Conservation (phyloP, 2,797 vertebrate species). For the Chlorospingus semifuscus region DNA sequence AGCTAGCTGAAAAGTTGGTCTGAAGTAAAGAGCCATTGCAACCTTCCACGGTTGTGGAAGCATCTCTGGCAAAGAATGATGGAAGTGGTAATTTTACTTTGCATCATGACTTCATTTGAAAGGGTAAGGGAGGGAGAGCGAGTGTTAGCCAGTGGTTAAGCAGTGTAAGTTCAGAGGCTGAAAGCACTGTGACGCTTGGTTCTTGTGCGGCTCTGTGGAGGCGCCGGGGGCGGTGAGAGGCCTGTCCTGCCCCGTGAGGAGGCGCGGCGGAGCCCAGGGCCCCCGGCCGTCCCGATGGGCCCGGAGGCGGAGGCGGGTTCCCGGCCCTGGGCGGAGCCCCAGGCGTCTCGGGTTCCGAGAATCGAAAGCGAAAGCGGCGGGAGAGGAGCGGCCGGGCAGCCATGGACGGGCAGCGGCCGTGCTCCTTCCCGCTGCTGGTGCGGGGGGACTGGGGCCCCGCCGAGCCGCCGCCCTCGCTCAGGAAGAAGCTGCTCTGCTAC, state of each 20-base stretch:
- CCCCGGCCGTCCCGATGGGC: accelerated
- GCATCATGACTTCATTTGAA: accelerated
- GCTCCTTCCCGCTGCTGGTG: conserved; percentile 51
- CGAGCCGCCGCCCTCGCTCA: background rate
- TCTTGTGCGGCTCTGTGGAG: accelerated
- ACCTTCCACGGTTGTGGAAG: background rate
- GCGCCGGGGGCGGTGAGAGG: accelerated
- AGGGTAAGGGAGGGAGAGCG: accelerated
- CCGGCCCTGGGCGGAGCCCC: background rate
- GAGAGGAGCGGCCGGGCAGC: accelerated
- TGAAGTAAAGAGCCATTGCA: background rate
- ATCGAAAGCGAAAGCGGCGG: background rate
- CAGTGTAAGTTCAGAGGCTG: accelerated
- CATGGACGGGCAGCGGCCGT: background rate
- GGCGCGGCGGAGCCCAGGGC: accelerated
- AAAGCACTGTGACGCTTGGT: background rate
- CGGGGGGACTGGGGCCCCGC: conserved; percentile 33
- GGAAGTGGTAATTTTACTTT: background rate
- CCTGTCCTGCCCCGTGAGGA: accelerated
- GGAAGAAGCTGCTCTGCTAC: conserved; percentile 72
- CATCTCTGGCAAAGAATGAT: background rate
- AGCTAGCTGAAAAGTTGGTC: no score
- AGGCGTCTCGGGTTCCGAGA: accelerated
- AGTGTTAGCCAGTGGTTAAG: accelerated
- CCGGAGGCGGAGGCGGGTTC: background rate